Conservation (phyloP, 2,888 invertebrate genomes). For the Colostygia pectinataria region DNA sequence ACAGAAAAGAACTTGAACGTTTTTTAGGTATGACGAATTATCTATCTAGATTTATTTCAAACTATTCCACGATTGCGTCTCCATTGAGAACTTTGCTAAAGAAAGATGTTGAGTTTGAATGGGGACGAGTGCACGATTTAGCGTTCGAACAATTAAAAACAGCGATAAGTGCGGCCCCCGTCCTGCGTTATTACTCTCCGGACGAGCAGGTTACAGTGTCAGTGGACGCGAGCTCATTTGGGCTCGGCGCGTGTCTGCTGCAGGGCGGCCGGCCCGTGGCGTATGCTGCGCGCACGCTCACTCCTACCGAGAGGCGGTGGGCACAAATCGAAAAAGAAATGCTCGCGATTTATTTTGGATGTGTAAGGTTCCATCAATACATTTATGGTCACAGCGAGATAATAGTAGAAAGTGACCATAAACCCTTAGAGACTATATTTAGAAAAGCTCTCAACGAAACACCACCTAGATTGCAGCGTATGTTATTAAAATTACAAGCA, state of each 20-base stretch:
- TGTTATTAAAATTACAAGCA: slow-evolving; percentile 1
- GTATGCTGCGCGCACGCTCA: slow-evolving; percentile 17
- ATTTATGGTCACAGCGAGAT: slow-evolving; percentile 33
- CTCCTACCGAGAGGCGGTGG: slow-evolving; percentile 12
- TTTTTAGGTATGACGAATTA: not conserved
- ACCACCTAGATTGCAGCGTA: slow-evolving; percentile 1
- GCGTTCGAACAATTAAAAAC: not conserved
- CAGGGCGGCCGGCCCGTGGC: not conserved
- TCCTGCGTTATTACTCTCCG: slow-evolving; percentile 16
- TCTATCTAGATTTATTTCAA: too few relatives aligned
- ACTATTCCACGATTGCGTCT: too few relatives aligned
- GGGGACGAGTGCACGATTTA: too few relatives aligned
- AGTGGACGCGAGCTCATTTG: not conserved
- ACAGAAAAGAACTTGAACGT: too few relatives aligned
- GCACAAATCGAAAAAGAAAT: slow-evolving; percentile 34
- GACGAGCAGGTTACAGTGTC: slow-evolving; percentile 6
- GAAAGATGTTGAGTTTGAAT: not conserved
- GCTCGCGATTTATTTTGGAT: slow-evolving; percentile 29
- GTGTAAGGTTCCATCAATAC: slow-evolving; percentile 30
- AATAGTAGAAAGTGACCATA: slow-evolving; percentile 45
- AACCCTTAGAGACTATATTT: slow-evolving; percentile 28
- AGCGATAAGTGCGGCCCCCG: slow-evolving; percentile 11
- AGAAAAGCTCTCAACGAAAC: slow-evolving; percentile 37
- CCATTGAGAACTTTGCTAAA: too few relatives aligned
- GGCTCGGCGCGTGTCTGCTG: slow-evolving; percentile 1